Percentiles rank a stretch among this genome's conserved stretches.
These are phyloP conservation scores for Tipula vernalis DNA, from an alignment of 2,888 invertebrate genomes.

Conservation along the genomic window DNA sequence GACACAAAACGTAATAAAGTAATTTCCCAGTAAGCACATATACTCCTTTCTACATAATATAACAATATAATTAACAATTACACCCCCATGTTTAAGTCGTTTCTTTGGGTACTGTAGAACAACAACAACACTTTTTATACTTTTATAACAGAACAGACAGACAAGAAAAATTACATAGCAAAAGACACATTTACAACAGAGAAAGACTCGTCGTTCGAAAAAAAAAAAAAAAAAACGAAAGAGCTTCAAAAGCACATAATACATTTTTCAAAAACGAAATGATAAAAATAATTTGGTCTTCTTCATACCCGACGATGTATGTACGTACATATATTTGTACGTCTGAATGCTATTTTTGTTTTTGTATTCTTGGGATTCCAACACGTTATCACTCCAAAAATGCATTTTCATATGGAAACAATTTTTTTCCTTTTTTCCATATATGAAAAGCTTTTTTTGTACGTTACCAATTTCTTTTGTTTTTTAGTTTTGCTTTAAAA, in stretches of 20 bases:
- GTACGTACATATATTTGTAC: not conserved
- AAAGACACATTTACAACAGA: not conserved
- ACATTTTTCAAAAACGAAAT: not conserved
- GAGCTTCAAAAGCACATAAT: not conserved
- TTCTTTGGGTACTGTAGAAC: not conserved
- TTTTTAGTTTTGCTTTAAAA: not conserved
- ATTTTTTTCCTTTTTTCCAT: too few species aligned
- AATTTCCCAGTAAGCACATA: not conserved
- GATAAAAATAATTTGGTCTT: not conserved
- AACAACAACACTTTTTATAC: not conserved
- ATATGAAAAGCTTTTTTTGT: not conserved
- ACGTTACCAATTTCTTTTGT: not conserved
- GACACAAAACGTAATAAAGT: slow-evolving; percentile 4
- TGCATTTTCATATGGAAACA: not conserved
- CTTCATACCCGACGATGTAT: not conserved
- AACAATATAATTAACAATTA: slow-evolving; percentile 4
- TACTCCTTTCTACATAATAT: not conserved
- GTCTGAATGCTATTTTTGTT: not conserved
- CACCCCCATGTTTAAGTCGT: not conserved
- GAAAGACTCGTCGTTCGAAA: not conserved
- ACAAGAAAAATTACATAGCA: not conserved
- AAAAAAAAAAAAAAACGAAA: not conserved
- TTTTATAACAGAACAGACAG: not conserved
- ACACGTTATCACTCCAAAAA: not conserved
- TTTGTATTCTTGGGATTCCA: not conserved